These are phyloP conservation scores for Ornithoptera priamus DNA, from an alignment of 2,888 invertebrate genomes.

Conservation along the genomic window DNA sequence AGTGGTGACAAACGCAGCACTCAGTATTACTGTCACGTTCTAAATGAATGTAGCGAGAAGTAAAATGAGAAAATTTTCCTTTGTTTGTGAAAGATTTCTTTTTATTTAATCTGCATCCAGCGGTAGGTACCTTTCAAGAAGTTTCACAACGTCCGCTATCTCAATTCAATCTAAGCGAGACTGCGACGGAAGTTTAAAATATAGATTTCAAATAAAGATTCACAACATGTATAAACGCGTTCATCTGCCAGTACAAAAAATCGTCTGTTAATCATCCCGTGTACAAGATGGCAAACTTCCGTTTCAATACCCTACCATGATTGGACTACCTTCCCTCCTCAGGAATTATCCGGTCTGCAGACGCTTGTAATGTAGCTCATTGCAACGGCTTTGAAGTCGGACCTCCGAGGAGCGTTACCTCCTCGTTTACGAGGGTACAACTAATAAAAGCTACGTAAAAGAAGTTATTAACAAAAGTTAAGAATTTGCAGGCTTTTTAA, in stretches of 20 bases:
- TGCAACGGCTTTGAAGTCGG: conserved; percentile 75
- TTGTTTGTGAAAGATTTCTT: conserved; percentile 2
- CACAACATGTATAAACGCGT: not conserved
- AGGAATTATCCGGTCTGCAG: conserved; percentile 62
- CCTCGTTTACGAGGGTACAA: conserved; percentile 56
- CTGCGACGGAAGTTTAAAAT: not conserved
- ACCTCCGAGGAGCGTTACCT: conserved; percentile 40
- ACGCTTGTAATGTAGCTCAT: conserved; percentile 68
- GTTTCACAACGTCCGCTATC: not conserved
- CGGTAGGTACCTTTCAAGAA: not conserved
- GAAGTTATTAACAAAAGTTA: conserved; percentile 4
- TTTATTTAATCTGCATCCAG: not conserved
- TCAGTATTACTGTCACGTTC: conserved; percentile 22
- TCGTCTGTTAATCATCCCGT: not conserved
- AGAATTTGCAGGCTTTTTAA: not conserved
- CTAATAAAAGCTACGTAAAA: conserved; percentile 58
- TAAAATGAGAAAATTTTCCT: conserved; percentile 13
- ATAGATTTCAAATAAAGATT: not conserved
- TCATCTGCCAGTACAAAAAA: not conserved
- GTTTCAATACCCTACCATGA: conserved; percentile 45
- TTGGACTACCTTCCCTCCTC: conserved; percentile 61
- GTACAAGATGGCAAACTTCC: conserved; percentile 2
- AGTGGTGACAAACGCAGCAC: conserved; percentile 13
- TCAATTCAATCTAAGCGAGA: not conserved
- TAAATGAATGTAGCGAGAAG: conserved; percentile 17